Evolutionary conservation across 2,113 vertebrate genomes (phyloP), one percentile per base, ranked within the genome.

Genomic region (Sceloporus undulatus): DNA sequence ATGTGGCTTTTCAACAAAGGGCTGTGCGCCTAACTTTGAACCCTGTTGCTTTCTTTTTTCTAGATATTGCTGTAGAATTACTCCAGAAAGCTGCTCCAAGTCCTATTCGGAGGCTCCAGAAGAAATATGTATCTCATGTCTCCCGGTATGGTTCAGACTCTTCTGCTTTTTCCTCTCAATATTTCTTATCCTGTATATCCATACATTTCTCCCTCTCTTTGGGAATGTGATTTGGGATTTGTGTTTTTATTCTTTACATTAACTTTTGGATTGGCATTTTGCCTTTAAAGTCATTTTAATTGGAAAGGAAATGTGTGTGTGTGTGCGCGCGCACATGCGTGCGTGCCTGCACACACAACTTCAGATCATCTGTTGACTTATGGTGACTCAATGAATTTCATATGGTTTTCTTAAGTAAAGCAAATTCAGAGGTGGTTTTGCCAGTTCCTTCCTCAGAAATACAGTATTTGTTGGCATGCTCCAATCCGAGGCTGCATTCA

Each of bases 41-140:
- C 4, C 10, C 14, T 68, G 2, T 14, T 85, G 4, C 10, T 91
- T 79, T 56, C 87, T 76, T 81, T 65, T 52, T 83, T n/a, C 2
- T 93, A 99, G 99, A 99, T 95, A 99, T 99, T 89, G 98, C 99
- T 1, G 98, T 99, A 14, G 99, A 99, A 96, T 92, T 99, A 91
- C 97, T 99, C 91, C 99, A 99, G 94, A 99, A 99, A 91, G 98
- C 98, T 85, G 99, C 99, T 87, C 99, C 99, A 68, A 99, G 98
- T 91, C 99, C 99, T 48, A 98, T 99, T 85, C 96, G 98, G 70
- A 98, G 98, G 56, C 98, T 99, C 19, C 99, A 98, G 88, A 99
- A 99, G 97, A 99, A 99, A 94, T 99, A 99, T 0, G 99, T 99
- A 1, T 97, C 98, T 81, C 98, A 98, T 0, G 99, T 99, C 38